phyloP scores from a whole-genome alignment of 2,113 vertebrate species.

The Pseudopipra pipra region DNA sequence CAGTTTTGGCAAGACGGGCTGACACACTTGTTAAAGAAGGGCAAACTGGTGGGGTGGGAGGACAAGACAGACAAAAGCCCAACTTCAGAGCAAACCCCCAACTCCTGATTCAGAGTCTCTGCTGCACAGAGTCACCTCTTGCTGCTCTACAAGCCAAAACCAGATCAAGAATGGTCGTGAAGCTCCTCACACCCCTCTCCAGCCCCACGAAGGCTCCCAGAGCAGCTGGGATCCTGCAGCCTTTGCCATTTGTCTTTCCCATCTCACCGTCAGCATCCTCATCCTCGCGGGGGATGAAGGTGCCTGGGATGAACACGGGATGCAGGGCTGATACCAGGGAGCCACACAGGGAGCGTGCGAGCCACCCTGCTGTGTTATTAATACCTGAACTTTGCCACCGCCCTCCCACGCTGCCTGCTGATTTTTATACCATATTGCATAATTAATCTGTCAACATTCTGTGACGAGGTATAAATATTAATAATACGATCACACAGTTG shows the following conservation, averaged over 20 bases:
- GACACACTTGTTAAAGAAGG: rapidly evolving
- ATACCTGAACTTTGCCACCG: slow-evolving; percentile 72
- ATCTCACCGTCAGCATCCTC: neutral
- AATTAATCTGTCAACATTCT: slow-evolving; percentile 85
- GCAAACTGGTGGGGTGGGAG: neutral
- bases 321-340: neutral
- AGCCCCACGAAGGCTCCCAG: rapidly evolving
- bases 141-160: neutral
- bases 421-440: slow-evolving; percentile 77
- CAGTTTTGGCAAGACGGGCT: neutral
- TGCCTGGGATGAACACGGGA: neutral
- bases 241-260: neutral
- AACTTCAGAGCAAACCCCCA: neutral
- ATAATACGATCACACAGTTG: slow-evolving; percentile 77
- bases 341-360: neutral
- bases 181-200: neutral
- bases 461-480: slow-evolving; percentile 83
- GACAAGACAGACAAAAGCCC: neutral
- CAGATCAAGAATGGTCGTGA: rapidly evolving
- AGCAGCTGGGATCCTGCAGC: neutral
- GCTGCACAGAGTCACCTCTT: neutral
- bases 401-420: slow-evolving; percentile 72
- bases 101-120: neutral
- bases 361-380: slow-evolving; percentile 64
- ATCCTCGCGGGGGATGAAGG: neutral